Evolutionary conservation across 2,888 invertebrate species (phyloP), one percentile per base, ranked within the genome.

Genomic region (Autographa pulchrina): DNA sequence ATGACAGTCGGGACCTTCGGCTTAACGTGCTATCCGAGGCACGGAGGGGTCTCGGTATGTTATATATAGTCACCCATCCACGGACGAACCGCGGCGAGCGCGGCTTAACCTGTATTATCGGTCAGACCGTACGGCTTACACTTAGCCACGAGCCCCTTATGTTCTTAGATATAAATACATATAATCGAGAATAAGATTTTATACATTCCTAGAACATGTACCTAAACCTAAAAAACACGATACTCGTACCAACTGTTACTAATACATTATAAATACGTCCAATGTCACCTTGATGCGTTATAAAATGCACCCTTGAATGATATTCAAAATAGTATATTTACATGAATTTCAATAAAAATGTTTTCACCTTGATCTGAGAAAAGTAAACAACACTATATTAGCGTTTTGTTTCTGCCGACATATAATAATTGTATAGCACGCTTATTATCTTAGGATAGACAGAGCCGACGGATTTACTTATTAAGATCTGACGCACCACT

Each of bases 221-320:
- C n/a, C n/a, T n/a, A 18, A 25, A 31, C 41, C 41, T 31, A 20
- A 25, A 20, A 14, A 20, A 31, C 25, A 1, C 11, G 35, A 54
- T 59, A 52, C 48, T 11, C 0, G 1, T 11, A 65, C 32, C 54
- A 68, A 35, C 52, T 48, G 63, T 56, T 38, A 7, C 43, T 32
- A 56, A 14, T 16, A 62, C 20, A 67, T 63, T 67, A 65, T 67
- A 52, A 69, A 69, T 65, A 65, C 16, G 38, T 20, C 60, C 58
- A 70, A 71, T 62, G 68, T 73, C 79, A 76, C 70, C 70, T 73
- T 72, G 38, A 11, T 35, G 60, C 52, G 9, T 62, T 70, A 61
- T 69, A 69, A 70, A 68, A 74, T 59, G 43, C 62, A 72, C 77
- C 68, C 73, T 73, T 81, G 74, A 70, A 69, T 65, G 72, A 65